Evolutionary conservation across 1,140 invertebrate genomes (phyloP), one percentile per base, ranked within the genome.

Genomic region (Calephelis virginiensis): DNA sequence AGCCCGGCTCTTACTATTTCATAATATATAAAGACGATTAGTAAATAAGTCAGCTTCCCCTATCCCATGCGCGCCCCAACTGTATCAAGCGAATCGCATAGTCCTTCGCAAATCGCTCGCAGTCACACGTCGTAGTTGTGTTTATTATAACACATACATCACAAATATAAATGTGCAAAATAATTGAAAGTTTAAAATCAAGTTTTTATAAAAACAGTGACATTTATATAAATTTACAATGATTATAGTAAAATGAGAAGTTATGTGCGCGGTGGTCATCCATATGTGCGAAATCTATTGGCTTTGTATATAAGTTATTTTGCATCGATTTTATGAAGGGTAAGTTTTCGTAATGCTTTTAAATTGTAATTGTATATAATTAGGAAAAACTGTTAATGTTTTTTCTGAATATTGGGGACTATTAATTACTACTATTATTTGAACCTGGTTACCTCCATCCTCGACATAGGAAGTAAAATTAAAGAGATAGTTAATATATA

Each of bases 321-420:
- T 53, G 38, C 67, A 68, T 64, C 59, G 38, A 67, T 75, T 84
- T 85, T 71, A 89, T 89, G 86, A 89, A 89, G 85, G 86, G 86
- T 89, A 77, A 87, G 85, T 69, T 69, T 50, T 46, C 37, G n/a
- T 48, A 48, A 9, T 43, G 6, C 38, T 12, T 61, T 38, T n/a
- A 53, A n/a, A 53, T 17, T 13, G 4, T n/a, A 6, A 17, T 53
- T 53, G n/a, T n/a, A 28, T 28, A 28, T 4, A 28, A 28, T 28
- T 28, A 2, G 28, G 2, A 28, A 28, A 28, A 2, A 28, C 5
- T 28, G 28, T 4, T 28, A 28, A 28, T 28, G 28, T 28, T 28
- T 28, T 28, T 1, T 3, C 28, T 28, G 28, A 28, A 28, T 28
- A n/a, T 28, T 28, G 28, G 2, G 28, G 28, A 28, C 2, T 28